These are phyloP conservation scores for Drosophila pseudotalamancana DNA, from an alignment of 2,888 invertebrate genomes.

Conservation along the genomic window DNA sequence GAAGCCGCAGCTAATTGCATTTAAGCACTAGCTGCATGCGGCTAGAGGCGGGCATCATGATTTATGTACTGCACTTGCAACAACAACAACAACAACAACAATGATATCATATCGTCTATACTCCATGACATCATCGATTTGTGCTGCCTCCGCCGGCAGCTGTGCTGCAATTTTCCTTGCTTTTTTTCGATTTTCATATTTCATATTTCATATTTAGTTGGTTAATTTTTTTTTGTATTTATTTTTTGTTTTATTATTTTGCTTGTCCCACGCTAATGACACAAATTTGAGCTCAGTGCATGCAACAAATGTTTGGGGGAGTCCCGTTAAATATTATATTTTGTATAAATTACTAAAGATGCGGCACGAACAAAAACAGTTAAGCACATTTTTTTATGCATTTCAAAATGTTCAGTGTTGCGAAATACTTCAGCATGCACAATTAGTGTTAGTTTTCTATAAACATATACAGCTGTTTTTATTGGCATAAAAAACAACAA, in stretches of 20 bases:
- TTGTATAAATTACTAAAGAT: not conserved
- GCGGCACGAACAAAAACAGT: not conserved
- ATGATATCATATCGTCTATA: slow-evolving; percentile 45
- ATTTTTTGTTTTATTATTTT: not conserved
- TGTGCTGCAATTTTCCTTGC: slow-evolving; percentile 17
- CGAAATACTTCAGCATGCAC: too few species aligned
- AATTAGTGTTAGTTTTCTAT: too few species aligned
- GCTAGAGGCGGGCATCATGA: slow-evolving; percentile 53
- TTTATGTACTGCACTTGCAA: slow-evolving; percentile 28
- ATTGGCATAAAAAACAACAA: too few species aligned
- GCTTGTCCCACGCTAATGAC: slow-evolving; percentile 1
- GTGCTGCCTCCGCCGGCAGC: slow-evolving; percentile 9
- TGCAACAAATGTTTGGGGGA: not conserved
- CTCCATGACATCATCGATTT: slow-evolving; percentile 47
- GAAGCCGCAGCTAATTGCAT: slow-evolving; percentile 48
- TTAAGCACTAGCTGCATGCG: slow-evolving; percentile 30
- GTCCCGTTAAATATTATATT: not conserved
- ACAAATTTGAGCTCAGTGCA: not conserved
- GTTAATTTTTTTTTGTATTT: not conserved
- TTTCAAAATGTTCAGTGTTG: too few species aligned
- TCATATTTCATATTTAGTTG: not conserved
- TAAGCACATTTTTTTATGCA: too few species aligned
- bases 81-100: slow-evolving; percentile 5
- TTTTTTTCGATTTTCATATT: not conserved
- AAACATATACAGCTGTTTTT: too few species aligned